Evolutionary conservation across 2,888 invertebrate genomes (phyloP), one percentile per base, ranked within the genome.

Genomic region (Liopterus haemorrhoidalis): DNA sequence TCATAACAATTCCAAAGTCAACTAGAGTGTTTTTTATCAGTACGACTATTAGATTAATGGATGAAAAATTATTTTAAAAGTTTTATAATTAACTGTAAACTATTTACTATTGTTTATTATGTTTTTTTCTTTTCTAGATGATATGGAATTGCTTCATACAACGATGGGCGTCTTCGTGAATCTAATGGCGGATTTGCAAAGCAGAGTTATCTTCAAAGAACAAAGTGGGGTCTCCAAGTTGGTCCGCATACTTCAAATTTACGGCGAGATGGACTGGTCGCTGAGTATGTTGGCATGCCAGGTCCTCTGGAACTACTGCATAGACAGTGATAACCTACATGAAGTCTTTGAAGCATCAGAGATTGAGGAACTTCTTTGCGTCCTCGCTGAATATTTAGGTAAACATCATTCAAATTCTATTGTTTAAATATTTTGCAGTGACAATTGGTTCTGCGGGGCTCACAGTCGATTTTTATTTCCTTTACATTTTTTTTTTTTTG

Each of bases 101-200:
- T 9, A 16, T 12, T 27, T n/a, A n/a, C 32, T 14, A 4, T 9
- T 21, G 3, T n/a, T 6, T 36, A 11, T n/a, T 9, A 20, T 20
- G 14, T 38, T 22, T 2, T 38, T 21, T 45, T 41, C 12, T 14
- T 45, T 57, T 59, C 60, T 69, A 70, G 79, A 76, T 46, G 81
- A 82, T 43, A 69, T 75, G 35, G 81, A 81, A 54, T 72, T 88
- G 11, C 76, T 87, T 1, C 82, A 82, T 60, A 82, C 87, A 4
- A 81, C 85, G 2, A 82, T 85, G 44, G 90, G 90, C 2, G 85
- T 90, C 25, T 73, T 90, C 37, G 87, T 90, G 14, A 90, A 90
- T 71, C 75, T 90, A 57, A 78, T 78, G 61, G 74, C 78, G 8
- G 78, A 74, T 51, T 70, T 70, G 53, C 73, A 74, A 52, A 74